phyloP scores from a whole-genome alignment of 2,888 invertebrate genomes.

The Adelphocoris suturalis region DNA sequence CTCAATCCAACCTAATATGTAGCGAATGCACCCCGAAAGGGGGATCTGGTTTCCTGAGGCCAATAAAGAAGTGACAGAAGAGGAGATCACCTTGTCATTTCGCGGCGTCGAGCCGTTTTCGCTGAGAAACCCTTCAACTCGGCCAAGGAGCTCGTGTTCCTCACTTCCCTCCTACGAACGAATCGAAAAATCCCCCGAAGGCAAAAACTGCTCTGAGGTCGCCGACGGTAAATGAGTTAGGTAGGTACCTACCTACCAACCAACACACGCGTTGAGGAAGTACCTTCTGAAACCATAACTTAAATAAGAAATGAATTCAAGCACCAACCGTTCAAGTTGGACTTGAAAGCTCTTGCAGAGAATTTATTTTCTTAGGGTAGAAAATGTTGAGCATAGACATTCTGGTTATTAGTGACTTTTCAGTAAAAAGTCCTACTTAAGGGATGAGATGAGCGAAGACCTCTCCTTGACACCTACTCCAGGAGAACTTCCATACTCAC shows the following conservation, averaged over 20 bases:
- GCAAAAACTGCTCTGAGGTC: not conserved
- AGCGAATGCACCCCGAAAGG: not conserved
- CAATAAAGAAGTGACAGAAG: conserved; percentile 37
- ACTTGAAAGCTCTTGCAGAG: no score
- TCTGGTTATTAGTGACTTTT: no score
- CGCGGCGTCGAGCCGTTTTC: not conserved
- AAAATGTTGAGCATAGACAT: no score
- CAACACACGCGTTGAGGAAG: not conserved
- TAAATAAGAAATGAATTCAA: no score
- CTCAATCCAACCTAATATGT: conserved; percentile 18
- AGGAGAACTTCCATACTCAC: no score
- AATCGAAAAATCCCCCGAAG: conserved; percentile 4
- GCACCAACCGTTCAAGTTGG: no score
- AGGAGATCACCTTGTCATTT: conserved; percentile 49
- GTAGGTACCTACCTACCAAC: no score
- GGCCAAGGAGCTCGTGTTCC: conserved; percentile 44
- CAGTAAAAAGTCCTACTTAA: no score
- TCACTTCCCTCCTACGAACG: conserved; percentile 19
- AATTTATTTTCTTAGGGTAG: no score
- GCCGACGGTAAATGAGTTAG: not conserved
- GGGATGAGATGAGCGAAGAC: no score
- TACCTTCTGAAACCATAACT: not conserved
- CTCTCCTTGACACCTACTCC: no score
- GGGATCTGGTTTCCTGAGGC: not conserved
- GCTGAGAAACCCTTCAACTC: not conserved